Evolutionary conservation across 2,888 invertebrate species (phyloP), one percentile per base, ranked within the genome.

Genomic region (Drosophila sordidula): DNA sequence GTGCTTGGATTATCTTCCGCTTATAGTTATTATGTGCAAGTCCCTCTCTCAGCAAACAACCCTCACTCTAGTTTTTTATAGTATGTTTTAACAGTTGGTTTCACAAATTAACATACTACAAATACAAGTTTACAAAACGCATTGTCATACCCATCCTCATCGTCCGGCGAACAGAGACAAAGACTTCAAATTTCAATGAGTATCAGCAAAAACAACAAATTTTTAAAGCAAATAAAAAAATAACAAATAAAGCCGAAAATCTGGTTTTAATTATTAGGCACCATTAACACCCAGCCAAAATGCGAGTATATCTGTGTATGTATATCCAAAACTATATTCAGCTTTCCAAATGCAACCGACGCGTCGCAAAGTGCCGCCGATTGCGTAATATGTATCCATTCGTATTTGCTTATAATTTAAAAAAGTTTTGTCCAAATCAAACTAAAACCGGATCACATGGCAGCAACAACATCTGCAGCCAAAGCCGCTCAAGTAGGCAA

Each of bases 81-180:
- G 50, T 41, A 12, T 36, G 39, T 55, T 73, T 77, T 54, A 73
- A 73, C 72, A 81, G 73, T 58, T 76, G 38, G 66, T 58, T 70
- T 61, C 67, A 72, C 67, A 76, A 77, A 73, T 89, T 84, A 80
- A 68, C 87, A 82, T 73, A 73, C 52, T 57, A 75, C 41, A 75
- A 56, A 58, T 49, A 26, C 22, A 51, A 57, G 56, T 25, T 26
- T 38, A 42, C 49, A 74, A 64, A 12, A 16, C 77, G 78, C 64
- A 86, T 75, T 75, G 76, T 83, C 68, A 86, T 75, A 57, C 42
- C 12, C 38, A 42, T 29, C 41, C 26, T 50, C 57, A 51, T 42
- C 42, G 16, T 44, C 57, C 11, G 26, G 42, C 25, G 45, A 47
- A 64, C 52, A 61, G 32, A 59, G 41, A 80, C 78, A 63, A 61